These are phyloP conservation scores for Zaprionus davidi DNA, from an alignment of 1,140 invertebrate genomes.

Conservation along the genomic window DNA sequence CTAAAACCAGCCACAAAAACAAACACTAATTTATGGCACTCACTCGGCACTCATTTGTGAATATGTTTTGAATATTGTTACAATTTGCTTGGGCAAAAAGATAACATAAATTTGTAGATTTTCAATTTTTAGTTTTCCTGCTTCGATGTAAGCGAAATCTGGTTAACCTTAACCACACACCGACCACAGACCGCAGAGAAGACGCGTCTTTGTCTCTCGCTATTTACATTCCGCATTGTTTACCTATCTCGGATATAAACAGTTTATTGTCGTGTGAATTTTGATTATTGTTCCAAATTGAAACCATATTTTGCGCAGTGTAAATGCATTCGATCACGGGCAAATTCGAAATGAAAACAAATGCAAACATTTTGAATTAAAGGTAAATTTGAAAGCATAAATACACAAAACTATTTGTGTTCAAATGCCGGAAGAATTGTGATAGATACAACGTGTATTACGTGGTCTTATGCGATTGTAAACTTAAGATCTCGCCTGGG, in stretches of 20 bases:
- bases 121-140: slow-evolving; percentile 54
- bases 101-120: slow-evolving; percentile 9
- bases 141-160: slow-evolving; percentile 52
- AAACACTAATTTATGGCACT: slow-evolving; percentile 54
- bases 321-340: slow-evolving; percentile 41
- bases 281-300: slow-evolving; percentile 44
- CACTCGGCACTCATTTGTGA: slow-evolving; percentile 33
- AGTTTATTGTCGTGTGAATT: slow-evolving; percentile 51
- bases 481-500: not conserved
- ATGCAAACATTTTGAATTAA: not conserved
- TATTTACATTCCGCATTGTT: slow-evolving; percentile 41
- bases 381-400: slow-evolving; percentile 9
- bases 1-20: slow-evolving; percentile 26
- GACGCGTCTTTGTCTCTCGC: slow-evolving; percentile 11
- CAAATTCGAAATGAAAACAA: slow-evolving; percentile 27
- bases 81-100: slow-evolving; percentile 62
- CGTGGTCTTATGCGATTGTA: not conserved
- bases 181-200: slow-evolving; percentile 1
- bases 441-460: not conserved
- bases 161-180: slow-evolving; percentile 66
- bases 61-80: slow-evolving; percentile 57
- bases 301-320: slow-evolving; percentile 37
- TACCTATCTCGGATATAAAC: slow-evolving; percentile 21
- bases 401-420: not conserved
- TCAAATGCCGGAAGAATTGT: slow-evolving; percentile 3